Base-by-base conservation (phyloP, 30 jellyfish, hydroid and myxozoan genomes). In the Cassiopea xamachana region DNA sequence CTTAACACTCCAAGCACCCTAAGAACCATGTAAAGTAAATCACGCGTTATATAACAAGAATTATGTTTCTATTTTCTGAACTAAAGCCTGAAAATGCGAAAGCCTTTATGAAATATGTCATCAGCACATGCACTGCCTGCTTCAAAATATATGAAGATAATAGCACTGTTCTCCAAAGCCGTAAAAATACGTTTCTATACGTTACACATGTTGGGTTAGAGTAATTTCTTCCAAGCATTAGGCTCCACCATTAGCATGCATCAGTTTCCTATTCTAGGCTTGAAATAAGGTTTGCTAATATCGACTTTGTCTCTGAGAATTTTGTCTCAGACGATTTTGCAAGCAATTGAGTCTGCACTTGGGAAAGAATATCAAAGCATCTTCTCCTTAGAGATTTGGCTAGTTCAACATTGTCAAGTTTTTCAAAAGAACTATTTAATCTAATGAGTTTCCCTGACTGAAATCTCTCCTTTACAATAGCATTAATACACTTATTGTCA, bases 301-400 rank as follows among this genome's bases (percentile, higher is more conserved):
- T 27, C 51, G 80, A 4, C 27, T 95, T 95, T 16, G 98, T 81
- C 77, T 72, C 60, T 46, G 68, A 48, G 73, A 95, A 95, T 62
- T 86, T 49, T 89, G 71, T 88, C 49, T 90, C 93, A 10, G 98
- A 90, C 1, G 98, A 90, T 77, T 83, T 90, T 74, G 96, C 91
- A n/a, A 92, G 74, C 83, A 95, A 44, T 60, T 95, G 97, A 48
- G 78, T 48, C 17, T 50, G 87, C n/a, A 91, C 85, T 77, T 95
- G 94, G 46, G 17, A 73, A 2, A 95, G 87, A 47, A 90, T 60
- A 27, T 87, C 72, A 46, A 48, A 39, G 79, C 98, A 46, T 73
- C 98, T 74, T 44, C 86, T 92, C 67, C 70, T 19, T 19, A 95
- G 76, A 68, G 75, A 82, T 10, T 60, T 60, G 1, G 60, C 70